Base-by-base conservation (phyloP, 2,797 vertebrate species). In the Helostoma temminkii region DNA sequence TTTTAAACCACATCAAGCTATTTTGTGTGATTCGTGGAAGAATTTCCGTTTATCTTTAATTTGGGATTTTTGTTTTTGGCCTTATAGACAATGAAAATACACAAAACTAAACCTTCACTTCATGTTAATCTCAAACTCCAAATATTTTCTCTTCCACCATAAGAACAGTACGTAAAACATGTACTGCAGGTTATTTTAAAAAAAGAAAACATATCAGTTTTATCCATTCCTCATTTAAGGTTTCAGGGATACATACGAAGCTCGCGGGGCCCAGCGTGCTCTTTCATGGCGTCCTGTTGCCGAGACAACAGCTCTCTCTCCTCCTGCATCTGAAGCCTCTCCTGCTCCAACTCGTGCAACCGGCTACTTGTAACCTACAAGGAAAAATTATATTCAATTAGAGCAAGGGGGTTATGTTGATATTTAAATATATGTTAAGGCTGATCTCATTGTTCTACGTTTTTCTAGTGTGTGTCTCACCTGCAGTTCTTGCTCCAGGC, bases 211-310 rank as follows among this genome's bases (percentile, higher is more conserved):
- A 8, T 30, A 34, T 12, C 9, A 10, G 1, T 34, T 34, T 11
- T 34, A 12, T 2, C 36, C 36, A 11, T 37, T 54, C 9, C 37
- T 28, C 0, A 0, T 3, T 3, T 5, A 58, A 25, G 56, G 9
- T 46, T 19, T 50, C 5, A 50, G 42, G 15, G 61, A 93, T 93
- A 98, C 97, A 4, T 98, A 99, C 98, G 92, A 37, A 96, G 96
- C 86, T 98, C 97, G 1, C 93, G 87, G 0, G 96, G 93, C 30
- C 95, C 94, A 0, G 96, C 96, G 9, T 92, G 83, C 52, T 96
- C 96, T 84, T 85, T 95, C 95, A 98, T 95, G 55, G 96, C 97
- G 0, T 96, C 94, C 84, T 96, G 96, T 91, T 99, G 97, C 36
- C 96, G 94, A 81, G 90, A 93, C 76, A 99, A 82, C 78, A 99